Evolutionary conservation across 2,797 vertebrate genomes (phyloP).

Genomic region (Pygocentrus nattereri): DNA sequence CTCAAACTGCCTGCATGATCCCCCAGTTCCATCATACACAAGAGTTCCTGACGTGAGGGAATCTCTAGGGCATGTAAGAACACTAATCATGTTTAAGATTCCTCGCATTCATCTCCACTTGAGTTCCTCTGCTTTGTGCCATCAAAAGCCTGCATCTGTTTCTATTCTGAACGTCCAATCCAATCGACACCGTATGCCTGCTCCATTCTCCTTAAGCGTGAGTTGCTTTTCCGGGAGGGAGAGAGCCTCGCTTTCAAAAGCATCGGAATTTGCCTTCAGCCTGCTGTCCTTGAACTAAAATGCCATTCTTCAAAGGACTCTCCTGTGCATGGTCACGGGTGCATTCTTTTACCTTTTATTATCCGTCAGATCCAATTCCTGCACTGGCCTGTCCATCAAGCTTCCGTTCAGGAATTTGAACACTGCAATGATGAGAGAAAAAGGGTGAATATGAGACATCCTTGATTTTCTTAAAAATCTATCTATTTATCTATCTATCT

Average conservation of each 20-base stretch:
- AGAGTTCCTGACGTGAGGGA: slow-evolving; percentile 12
- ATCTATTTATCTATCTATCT: background rate
- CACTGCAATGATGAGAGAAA: background rate
- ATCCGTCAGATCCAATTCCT: slow-evolving; percentile 58
- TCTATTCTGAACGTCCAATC: slow-evolving; percentile 35
- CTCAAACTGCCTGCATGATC: background rate
- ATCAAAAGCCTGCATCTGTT: slow-evolving; percentile 41
- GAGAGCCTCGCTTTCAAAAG: slow-evolving; percentile 66
- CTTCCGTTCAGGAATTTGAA: slow-evolving; percentile 26
- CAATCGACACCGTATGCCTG: slow-evolving; percentile 57
- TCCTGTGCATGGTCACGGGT: slow-evolving; percentile 30
- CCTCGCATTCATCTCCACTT: slow-evolving; percentile 38
- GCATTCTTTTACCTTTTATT: slow-evolving; percentile 56
- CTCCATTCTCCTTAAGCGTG: slow-evolving; percentile 52
- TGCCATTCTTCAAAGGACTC: slow-evolving; percentile 64
- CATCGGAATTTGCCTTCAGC: slow-evolving; percentile 62
- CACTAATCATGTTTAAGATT: slow-evolving; percentile 29
- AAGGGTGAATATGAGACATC: background rate
- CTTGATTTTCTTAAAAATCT: slow-evolving; percentile 8
- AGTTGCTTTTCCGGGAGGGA: slow-evolving; percentile 42
- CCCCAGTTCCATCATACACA: background rate
- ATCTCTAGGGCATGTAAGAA: slow-evolving; percentile 19
- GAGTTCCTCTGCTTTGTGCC: slow-evolving; percentile 31
- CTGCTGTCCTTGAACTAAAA: slow-evolving; percentile 70
- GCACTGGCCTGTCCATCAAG: slow-evolving; percentile 25